Evolutionary conservation across 1,140 invertebrate genomes (phyloP).

Genomic region (Stratiolaelaps scimitus): DNA sequence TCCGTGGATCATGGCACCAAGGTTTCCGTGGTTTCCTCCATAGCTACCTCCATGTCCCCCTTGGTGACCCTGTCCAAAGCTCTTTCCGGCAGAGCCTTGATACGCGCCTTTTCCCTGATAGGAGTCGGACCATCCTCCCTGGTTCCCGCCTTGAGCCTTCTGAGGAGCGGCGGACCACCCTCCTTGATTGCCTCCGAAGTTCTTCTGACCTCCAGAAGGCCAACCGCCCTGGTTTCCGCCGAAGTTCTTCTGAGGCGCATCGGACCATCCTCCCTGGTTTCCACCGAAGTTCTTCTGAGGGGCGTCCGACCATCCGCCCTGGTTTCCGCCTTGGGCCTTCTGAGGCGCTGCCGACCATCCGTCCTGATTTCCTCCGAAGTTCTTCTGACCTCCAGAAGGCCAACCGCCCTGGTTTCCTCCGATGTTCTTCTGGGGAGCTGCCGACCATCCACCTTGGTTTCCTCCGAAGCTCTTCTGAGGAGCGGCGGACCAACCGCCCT

Average conservation of each 20-base stretch:
- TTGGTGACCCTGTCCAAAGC: conserved; percentile 13
- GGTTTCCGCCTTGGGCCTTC: background rate
- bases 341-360: background rate
- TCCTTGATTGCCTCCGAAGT: conserved; percentile 4
- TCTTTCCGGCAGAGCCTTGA: conserved; percentile 18
- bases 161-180: conserved; percentile 13
- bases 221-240: conserved; percentile 20
- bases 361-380: background rate
- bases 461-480: background rate
- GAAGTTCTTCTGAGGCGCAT: conserved; percentile 5
- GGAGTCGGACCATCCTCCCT: conserved; percentile 15
- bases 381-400: conserved; percentile 4
- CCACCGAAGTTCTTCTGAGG: conserved; percentile 15
- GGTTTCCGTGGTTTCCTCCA: conserved; percentile 21
- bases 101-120: conserved; percentile 24
- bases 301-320: background rate
- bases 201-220: background rate
- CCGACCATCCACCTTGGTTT: conserved; percentile 4
- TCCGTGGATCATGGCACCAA: conserved; percentile 22
- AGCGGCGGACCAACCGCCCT: background rate
- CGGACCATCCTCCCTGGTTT: conserved; percentile 11
- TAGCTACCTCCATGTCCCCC: conserved; percentile 21
- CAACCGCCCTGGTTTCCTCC: conserved; percentile 11
- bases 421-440: conserved; percentile 2
- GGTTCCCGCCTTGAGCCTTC: background rate